phyloP scores from a whole-genome alignment of 2,888 invertebrate species.

The Platycheirus albimanus region DNA sequence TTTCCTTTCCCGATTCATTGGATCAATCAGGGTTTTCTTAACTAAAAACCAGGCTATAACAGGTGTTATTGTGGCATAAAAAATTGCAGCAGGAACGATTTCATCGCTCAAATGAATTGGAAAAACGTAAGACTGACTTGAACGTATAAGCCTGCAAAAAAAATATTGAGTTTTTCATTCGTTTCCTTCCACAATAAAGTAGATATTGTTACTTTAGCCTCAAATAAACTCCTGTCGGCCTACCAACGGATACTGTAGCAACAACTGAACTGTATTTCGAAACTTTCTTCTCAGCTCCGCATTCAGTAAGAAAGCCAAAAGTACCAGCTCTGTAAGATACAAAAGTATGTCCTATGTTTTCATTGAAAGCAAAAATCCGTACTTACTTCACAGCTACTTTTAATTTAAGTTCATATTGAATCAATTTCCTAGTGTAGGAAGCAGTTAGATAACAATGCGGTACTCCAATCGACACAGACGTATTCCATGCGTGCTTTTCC shows the following conservation, averaged over 20 bases:
- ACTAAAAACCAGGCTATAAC: conserved; percentile 90
- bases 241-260: conserved; percentile 92
- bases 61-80: conserved; percentile 96
- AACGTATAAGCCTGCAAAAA: conserved; percentile 89
- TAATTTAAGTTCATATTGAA: conserved; percentile 90
- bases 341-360: too few relatives aligned
- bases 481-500: conserved; percentile 86
- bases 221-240: conserved; percentile 93
- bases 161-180: conserved; percentile 9
- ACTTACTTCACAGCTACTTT: conserved; percentile 91
- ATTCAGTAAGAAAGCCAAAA: conserved; percentile 93
- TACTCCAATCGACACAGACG: conserved; percentile 91
- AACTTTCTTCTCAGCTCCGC: conserved; percentile 96
- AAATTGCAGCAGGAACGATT: conserved; percentile 93
- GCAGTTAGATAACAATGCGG: conserved; percentile 90
- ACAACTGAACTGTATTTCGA: conserved; percentile 94
- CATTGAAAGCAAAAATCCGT: too few relatives aligned
- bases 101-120: conserved; percentile 96
- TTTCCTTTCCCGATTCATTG: conserved; percentile 90
- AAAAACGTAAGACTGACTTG: conserved; percentile 93
- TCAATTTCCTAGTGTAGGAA: conserved; percentile 91
- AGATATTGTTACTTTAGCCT: conserved; percentile 88
- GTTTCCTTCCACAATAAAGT: background rate
- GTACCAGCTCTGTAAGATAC: conserved; percentile 89
- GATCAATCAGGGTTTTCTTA: conserved; percentile 93